Base-by-base conservation (phyloP, 2,888 invertebrate species). In the Drepanosiphum platanoidis region DNA sequence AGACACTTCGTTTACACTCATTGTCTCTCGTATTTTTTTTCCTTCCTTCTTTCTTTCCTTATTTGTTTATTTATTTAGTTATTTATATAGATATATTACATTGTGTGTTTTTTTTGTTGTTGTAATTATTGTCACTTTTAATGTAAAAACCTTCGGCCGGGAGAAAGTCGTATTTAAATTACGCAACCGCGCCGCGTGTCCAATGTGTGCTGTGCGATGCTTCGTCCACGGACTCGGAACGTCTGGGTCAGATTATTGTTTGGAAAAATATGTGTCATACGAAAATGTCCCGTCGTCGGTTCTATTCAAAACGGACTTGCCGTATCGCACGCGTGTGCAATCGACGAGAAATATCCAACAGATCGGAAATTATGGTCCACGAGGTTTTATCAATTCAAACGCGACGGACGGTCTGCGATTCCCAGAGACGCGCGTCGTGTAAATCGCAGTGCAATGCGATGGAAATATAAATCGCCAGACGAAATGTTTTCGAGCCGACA, bases 11-110 rank as follows among this genome's bases (percentile, higher is more conserved):
- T 68, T 46, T 80, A 52, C 68, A 34, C 18, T 34, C 66, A 68
- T 79, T 79, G 79, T 78, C 42, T 64, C 66, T 42, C 3, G 9
- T 5, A 46, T 66, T 66, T 66, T 79, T 78, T 66, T 42, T 42
- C 30, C 15, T 64, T 64, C 13, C 13, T 64, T 64, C 30, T 64
- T 32, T 46, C 7, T 13, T 46, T 52, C 3, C 18, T n/a, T n/a
- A n/a, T n/a, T n/a, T n/a, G n/a, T n/a, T n/a, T n/a, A n/a, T n/a
- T n/a, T n/a, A n/a, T n/a, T n/a, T n/a, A n/a, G n/a, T n/a, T n/a
- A n/a, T n/a, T n/a, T n/a, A n/a, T n/a, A n/a, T n/a, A n/a, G n/a
- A n/a, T n/a, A n/a, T n/a, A n/a, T n/a, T n/a, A n/a, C n/a, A n/a
- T n/a, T n/a, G n/a, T n/a, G n/a, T n/a, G n/a, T n/a, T n/a, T n/a